Evolutionary conservation across 2,797 vertebrate genomes (phyloP).

Genomic region (Sebastes diploproa): DNA sequence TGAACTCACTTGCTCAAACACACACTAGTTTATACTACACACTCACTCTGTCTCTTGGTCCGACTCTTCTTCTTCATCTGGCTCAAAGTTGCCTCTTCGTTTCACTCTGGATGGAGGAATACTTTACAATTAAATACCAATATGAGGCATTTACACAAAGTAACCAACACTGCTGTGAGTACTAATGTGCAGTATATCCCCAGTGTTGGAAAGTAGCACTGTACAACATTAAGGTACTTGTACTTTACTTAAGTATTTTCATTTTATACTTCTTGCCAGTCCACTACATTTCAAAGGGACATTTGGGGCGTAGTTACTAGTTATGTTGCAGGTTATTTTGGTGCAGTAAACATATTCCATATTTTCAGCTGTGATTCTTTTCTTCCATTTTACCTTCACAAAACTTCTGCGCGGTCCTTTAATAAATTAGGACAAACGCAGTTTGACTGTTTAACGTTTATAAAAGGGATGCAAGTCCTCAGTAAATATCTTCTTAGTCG

Average conservation of each 20-base stretch:
- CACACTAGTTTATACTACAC: not conserved
- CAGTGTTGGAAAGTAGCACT: not conserved
- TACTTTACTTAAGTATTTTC: no score
- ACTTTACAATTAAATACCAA: not conserved
- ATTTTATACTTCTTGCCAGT: no score
- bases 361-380: no score
- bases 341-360: no score
- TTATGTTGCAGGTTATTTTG: no score
- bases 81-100: conserved; percentile 8
- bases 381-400: no score
- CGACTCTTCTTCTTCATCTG: not conserved
- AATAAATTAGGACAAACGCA: accelerated
- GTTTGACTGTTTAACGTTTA: no score
- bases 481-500: accelerated
- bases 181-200: not conserved
- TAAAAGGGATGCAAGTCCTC: no score
- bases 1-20: not conserved
- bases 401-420: no score
- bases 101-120: conserved; percentile 33
- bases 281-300: no score
- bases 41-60: conserved; percentile 48
- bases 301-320: no score
- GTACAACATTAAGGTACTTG: not conserved
- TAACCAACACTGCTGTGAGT: not conserved
- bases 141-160: not conserved